A percentile compares a stretch with the other conserved stretches of the same genome.
Conservation (phyloP, 2,888 invertebrate species). For the Clanis bilineata region DNA sequence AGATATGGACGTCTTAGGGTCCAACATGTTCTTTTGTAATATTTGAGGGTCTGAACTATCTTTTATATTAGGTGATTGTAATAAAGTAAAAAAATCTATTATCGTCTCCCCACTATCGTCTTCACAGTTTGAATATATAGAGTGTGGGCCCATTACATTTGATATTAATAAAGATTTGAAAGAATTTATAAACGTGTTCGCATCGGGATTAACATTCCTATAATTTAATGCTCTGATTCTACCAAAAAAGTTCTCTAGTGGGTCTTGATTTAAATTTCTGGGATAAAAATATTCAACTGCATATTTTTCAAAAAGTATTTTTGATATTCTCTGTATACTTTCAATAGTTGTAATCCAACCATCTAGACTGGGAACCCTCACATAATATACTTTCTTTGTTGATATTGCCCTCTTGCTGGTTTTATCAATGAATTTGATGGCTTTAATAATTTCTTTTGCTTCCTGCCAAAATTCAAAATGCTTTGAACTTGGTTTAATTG, state of each 20-base stretch:
- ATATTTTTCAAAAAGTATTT: conserved; percentile 26
- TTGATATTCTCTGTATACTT: conserved; percentile 27
- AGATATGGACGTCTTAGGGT: too few relatives aligned
- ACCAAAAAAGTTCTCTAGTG: conserved; percentile 33
- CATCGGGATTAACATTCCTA: conserved; percentile 30
- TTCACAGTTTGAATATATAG: conserved; percentile 17
- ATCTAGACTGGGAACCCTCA: conserved; percentile 25
- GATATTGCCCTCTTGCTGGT: conserved; percentile 4
- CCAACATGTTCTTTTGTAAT: too few relatives aligned
- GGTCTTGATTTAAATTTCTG: conserved; percentile 31
- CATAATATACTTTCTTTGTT: conserved; percentile 9
- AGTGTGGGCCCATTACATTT: conserved; percentile 25
- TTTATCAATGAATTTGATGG: conserved; percentile 19
- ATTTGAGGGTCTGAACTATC: too few relatives aligned
- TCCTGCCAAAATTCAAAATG: conserved; percentile 23
- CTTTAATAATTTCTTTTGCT: conserved; percentile 22
- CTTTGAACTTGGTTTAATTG: conserved; percentile 14
- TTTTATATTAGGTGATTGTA: not conserved
- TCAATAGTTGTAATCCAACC: conserved; percentile 29
- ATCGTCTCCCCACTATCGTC: not conserved
- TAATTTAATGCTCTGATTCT: conserved; percentile 30
- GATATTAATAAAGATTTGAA: conserved; percentile 28
- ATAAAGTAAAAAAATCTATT: not conserved
- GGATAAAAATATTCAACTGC: conserved; percentile 27
- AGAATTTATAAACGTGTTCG: conserved; percentile 26